Percentiles rank a stretch among this genome's conserved stretches.
Evolutionary conservation across 2,113 vertebrate genomes (phyloP).

Genomic region (Fulica atra): DNA sequence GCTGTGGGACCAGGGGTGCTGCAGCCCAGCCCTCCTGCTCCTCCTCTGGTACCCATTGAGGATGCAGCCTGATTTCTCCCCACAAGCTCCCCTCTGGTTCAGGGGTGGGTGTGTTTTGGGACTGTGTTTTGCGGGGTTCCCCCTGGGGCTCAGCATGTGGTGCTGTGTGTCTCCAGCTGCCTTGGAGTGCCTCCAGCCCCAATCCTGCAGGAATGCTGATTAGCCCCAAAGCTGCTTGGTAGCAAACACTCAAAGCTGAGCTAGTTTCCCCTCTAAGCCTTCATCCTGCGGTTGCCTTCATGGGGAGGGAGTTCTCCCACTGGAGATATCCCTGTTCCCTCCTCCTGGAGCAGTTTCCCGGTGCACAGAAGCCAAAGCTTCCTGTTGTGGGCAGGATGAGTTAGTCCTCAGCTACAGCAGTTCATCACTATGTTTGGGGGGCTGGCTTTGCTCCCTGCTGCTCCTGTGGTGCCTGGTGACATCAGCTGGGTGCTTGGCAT

Average conservation of each 20-base stretch:
- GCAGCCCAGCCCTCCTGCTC: neutral
- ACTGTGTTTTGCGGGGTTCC: fast-evolving
- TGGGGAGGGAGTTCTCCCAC: neutral
- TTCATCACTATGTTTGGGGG: neutral
- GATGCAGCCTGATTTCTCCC: neutral
- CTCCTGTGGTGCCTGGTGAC: neutral
- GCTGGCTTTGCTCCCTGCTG: neutral
- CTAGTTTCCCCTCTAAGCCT: neutral
- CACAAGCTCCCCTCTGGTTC: fast-evolving
- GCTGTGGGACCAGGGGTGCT: neutral
- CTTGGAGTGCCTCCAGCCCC: neutral
- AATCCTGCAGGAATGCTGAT: neutral
- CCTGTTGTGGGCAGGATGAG: fast-evolving
- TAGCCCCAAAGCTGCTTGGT: neutral
- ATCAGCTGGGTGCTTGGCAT: constrained; percentile 11
- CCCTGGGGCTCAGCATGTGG: fast-evolving
- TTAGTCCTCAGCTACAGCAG: neutral
- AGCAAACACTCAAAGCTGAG: neutral
- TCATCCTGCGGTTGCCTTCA: neutral
- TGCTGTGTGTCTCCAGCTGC: fast-evolving
- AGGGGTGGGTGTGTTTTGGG: neutral
- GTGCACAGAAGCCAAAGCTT: neutral
- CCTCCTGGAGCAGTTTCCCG: fast-evolving
- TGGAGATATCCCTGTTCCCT: neutral
- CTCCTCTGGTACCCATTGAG: fast-evolving